Percentiles rank a stretch among this genome's conserved stretches.
Evolutionary conservation across 2,113 vertebrate genomes (phyloP).

Genomic region (Nothobranchius kuhntae): DNA sequence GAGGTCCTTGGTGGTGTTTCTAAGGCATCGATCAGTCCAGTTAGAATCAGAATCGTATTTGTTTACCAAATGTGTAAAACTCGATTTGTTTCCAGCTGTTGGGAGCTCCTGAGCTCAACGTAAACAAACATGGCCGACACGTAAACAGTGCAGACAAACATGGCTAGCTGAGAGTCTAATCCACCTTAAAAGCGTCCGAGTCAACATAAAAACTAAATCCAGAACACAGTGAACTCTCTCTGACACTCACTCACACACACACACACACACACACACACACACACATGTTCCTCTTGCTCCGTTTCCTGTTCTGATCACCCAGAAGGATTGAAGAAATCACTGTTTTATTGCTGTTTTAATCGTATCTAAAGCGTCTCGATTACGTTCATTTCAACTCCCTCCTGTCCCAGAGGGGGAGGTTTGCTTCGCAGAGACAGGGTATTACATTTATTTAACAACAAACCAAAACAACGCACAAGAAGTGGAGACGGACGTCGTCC

Average conservation of each 20-base stretch:
- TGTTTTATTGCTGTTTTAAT: conserved; percentile 31
- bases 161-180: too few species aligned
- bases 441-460: conserved; percentile 1
- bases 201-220: not conserved
- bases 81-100: too few species aligned
- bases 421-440: conserved; percentile 46
- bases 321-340: conserved; percentile 40
- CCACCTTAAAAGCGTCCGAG: too few species aligned
- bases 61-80: too few species aligned
- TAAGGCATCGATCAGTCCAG: too few species aligned
- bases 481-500: not conserved
- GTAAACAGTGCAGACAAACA: not conserved
- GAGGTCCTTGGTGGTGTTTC: too few species aligned
- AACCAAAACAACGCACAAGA: conserved; percentile 31
- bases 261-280: not conserved
- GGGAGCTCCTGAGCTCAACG: too few species aligned
- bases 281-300: not conserved
- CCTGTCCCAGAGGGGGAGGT: conserved; percentile 23
- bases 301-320: conserved; percentile 14
- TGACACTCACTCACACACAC: not conserved
- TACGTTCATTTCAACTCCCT: conserved; percentile 55
- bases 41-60: too few species aligned
- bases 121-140: too few species aligned
- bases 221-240: not conserved
- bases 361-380: conserved; percentile 26